Conservation (phyloP, 2,113 vertebrate species). For the Setophaga coronata region DNA sequence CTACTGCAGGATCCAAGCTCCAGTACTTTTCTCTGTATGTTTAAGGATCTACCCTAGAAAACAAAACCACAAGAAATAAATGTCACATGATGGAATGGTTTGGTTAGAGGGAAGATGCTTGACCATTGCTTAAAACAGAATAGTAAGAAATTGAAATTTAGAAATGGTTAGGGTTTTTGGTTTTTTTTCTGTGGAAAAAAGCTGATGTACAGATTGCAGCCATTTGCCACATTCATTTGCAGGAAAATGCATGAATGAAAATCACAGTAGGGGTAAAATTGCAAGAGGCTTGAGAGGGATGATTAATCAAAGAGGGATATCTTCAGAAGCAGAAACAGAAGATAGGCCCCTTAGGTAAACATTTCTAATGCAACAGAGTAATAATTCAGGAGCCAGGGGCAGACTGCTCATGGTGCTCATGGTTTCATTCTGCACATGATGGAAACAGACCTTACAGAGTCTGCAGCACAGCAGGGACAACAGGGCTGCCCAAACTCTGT, state of each 20-base stretch:
- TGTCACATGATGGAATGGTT: not conserved
- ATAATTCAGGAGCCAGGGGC: not conserved
- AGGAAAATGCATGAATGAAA: not conserved
- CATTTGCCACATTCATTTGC: not conserved
- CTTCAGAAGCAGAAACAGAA: not conserved
- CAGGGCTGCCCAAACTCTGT: fast-evolving
- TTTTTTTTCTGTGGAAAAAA: not conserved
- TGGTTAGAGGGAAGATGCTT: not conserved
- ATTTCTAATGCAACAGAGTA: not conserved
- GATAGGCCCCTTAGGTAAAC: not conserved
- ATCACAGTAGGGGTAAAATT: not conserved
- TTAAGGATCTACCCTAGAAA: not conserved
- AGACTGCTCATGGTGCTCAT: not conserved
- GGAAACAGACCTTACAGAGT: not conserved
- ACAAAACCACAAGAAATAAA: not conserved
- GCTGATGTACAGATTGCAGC: not conserved
- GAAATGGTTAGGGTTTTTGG: not conserved
- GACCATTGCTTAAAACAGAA: not conserved
- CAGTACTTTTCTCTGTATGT: not conserved
- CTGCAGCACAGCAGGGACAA: not conserved
- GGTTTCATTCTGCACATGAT: not conserved
- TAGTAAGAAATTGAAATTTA: not conserved
- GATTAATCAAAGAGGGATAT: not conserved
- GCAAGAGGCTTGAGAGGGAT: not conserved
- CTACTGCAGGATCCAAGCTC: not conserved